These are phyloP conservation scores for Pseudorectes ferrugineus DNA, from an alignment of 2,113 vertebrate genomes.

Conservation along the genomic window DNA sequence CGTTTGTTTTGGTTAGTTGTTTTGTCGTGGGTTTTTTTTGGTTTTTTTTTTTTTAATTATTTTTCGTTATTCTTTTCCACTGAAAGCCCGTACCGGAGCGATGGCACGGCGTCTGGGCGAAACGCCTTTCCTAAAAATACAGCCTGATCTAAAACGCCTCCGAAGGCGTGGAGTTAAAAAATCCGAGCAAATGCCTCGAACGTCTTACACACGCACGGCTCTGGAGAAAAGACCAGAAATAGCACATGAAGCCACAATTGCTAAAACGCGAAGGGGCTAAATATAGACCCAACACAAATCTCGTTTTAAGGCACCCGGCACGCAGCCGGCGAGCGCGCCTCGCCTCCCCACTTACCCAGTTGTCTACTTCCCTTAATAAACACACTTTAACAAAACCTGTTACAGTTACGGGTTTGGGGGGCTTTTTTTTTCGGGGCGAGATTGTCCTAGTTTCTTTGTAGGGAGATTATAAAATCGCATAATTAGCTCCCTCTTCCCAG, in stretches of 20 bases:
- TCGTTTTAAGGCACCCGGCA: conserved; percentile 61
- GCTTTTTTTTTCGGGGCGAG: neutral
- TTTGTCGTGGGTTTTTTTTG: no score
- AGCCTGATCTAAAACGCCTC: conserved; percentile 68
- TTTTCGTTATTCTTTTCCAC: neutral
- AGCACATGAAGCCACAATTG: conserved; percentile 71
- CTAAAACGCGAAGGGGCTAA: conserved; percentile 69
- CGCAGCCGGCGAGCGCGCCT: conserved; percentile 38
- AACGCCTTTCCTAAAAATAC: conserved; percentile 70
- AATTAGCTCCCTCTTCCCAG: neutral
- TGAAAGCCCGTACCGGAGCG: conserved; percentile 10
- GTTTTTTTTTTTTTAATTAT: neutral
- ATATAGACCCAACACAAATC: conserved; percentile 69
- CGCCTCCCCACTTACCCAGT: conserved; percentile 24
- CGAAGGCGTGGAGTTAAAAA: conserved; percentile 66
- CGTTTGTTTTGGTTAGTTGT: neutral
- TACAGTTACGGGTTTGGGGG: neutral
- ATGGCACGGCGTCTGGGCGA: neutral
- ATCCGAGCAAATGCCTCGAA: conserved; percentile 69
- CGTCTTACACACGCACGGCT: conserved; percentile 56
- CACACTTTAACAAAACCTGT: conserved; percentile 8
- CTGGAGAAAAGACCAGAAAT: conserved; percentile 74
- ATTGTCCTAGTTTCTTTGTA: conserved; percentile 73
- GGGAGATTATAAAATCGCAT: neutral
- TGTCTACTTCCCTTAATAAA: conserved; percentile 55